Evolutionary conservation across 2,888 invertebrate genomes (phyloP).

Genomic region (Lasiommata megera): DNA sequence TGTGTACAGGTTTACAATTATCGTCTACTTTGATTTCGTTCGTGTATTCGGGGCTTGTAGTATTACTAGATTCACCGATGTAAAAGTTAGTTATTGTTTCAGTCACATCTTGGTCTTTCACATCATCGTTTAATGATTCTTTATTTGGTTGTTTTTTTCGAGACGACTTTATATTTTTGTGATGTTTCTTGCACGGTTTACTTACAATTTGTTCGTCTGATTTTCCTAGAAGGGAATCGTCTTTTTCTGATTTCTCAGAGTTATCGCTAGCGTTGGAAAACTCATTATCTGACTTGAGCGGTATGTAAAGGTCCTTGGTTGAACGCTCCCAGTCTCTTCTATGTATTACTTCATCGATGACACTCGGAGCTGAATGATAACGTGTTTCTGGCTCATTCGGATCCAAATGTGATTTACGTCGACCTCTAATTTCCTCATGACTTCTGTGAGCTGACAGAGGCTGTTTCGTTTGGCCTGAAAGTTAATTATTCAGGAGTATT

Average conservation of each 20-base stretch:
- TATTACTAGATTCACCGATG: conserved; percentile 51
- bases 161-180: conserved; percentile 67
- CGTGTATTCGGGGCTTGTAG: conserved; percentile 23
- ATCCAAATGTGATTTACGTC: conserved; percentile 52
- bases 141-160: conserved; percentile 46
- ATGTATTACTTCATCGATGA: conserved; percentile 67
- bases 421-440: conserved; percentile 62
- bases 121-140: conserved; percentile 46
- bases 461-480: conserved; percentile 53
- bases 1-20: conserved; percentile 38
- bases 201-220: conserved; percentile 39
- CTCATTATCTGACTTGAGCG: conserved; percentile 37
- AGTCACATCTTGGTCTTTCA: conserved; percentile 62
- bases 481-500: neutral
- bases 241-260: conserved; percentile 31
- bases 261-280: conserved; percentile 43
- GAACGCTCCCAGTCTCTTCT: conserved; percentile 72
- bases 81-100: conserved; percentile 53
- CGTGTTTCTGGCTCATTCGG: conserved; percentile 43
- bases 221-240: conserved; percentile 26
- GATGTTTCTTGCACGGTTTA: conserved; percentile 63
- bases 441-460: conserved; percentile 61
- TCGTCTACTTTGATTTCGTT: conserved; percentile 28
- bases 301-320: conserved; percentile 61
- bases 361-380: conserved; percentile 72